Evolutionary conservation across 2,888 invertebrate genomes (phyloP), one percentile per base, ranked within the genome.

Genomic region (Calameuta idolon): DNA sequence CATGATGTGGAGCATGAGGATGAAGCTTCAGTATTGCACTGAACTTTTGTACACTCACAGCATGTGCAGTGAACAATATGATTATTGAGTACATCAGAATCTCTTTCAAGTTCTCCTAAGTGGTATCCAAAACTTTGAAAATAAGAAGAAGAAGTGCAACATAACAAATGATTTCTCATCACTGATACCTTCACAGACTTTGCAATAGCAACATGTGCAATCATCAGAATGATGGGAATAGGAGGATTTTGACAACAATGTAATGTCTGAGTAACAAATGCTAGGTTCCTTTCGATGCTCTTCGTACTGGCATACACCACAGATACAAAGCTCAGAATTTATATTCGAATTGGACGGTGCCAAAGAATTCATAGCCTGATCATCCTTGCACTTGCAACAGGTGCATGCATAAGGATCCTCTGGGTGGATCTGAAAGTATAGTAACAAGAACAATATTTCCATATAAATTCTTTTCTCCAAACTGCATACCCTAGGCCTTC

Each of bases 331-430:
- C 69, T 76, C 76, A 15, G 79, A 12, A 34, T 33, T 37, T 31
- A 74, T 69, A 31, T 74, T 34, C 15, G 74, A n/a, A 37, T 30
- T 55, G 1, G 76, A 79, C 1, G 74, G 31, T 15, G 74, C 79
- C 68, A 79, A 34, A 34, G 79, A 79, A 74, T 79, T 76, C 76
- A 79, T 76, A n/a, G 69, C 69, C 34, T 79, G 37, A 68, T 76
- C 69, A 1, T 74, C 76, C 15, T 12, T 69, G 12, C 79, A 79
- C 23, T 76, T 76, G 37, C 79, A 79, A 37, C 79, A 79, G 23
- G 69, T 33, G 33, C 79, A 79, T 76, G 35, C 69, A 9, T 73
- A 12, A 23, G 69, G 74, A 68, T 76, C 73, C 12, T 31, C 69
- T 31, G 69, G 75, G 3, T 33, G 31, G 11, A 79, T 37, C 79